Base-by-base conservation (phyloP, 1,140 invertebrate species). In the Drepana arcuata region DNA sequence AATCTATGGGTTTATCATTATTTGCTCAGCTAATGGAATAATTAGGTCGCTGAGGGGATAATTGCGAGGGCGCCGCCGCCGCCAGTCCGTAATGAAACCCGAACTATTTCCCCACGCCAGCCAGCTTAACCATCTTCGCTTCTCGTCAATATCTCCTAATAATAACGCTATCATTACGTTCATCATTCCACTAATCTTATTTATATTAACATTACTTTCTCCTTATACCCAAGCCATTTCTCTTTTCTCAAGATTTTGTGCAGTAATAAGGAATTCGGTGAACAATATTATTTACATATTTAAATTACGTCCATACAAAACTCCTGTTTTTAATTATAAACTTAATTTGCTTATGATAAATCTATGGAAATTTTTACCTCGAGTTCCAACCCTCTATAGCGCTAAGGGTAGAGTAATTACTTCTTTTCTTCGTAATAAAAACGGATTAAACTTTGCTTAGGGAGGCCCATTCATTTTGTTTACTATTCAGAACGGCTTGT, bases 361-460 rank as follows among this genome's bases (percentile, higher is more conserved):
- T 81, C 75, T 80, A 80, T 80, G 77, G 73, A 74, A 81, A 81
- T 81, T 78, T 81, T 74, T 77, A 79, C 73, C 73, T 81, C 70
- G 55, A 58, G 64, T 45, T 65, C 50, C 65, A 73, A 74, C 71
- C 77, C 77, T 78, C 72, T 74, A 64, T 62, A 70, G 55, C 58
- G 59, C 60, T 72, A 77, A 78, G 68, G 73, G 71, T 68, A 71
- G 74, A 73, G 73, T 77, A 81, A 81, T 81, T 81, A 81, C 77
- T 78, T 81, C 72, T 81, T 81, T 81, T 81, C 77, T 78, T 81
- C 67, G 72, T 81, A 81, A 78, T 81, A 81, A 78, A 80, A 81
- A 81, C 73, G 72, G 72, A 81, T 81, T 81, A 77, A 81, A 81
- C 77, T 81, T 81, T 81, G 72, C 73, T 81, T 81, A 78, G 77